These are phyloP conservation scores for Epinotia bilunana DNA, from an alignment of 2,888 invertebrate species.

Conservation along the genomic window DNA sequence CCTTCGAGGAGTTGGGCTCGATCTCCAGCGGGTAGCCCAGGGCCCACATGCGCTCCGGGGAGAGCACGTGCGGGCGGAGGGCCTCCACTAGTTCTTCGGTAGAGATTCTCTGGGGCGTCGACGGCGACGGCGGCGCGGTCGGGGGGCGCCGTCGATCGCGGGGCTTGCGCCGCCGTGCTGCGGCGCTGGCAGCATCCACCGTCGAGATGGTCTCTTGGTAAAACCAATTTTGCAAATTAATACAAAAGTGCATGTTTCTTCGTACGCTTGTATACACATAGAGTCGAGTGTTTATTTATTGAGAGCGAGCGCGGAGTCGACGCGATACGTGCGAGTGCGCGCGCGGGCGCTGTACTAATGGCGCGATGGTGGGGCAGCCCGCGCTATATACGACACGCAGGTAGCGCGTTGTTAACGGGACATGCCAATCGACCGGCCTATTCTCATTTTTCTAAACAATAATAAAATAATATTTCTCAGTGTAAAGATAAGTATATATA, in stretches of 20 bases:
- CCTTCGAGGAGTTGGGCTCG: conserved; percentile 84
- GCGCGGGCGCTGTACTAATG: conserved; percentile 82
- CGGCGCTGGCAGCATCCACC: conserved; percentile 74
- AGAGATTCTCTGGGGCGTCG: conserved; percentile 80
- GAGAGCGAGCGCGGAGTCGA: conserved; percentile 74
- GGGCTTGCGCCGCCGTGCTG: conserved; percentile 74
- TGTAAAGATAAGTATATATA: conserved; percentile 56
- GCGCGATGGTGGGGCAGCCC: conserved; percentile 79
- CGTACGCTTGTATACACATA: conserved; percentile 80
- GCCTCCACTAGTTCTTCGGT: conserved; percentile 84
- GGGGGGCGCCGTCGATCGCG: conserved; percentile 75
- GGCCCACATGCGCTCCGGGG: conserved; percentile 85
- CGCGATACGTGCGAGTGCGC: conserved; percentile 80
- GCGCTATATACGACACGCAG: conserved; percentile 82
- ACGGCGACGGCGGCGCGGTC: conserved; percentile 73
- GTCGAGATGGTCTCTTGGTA: conserved; percentile 79
- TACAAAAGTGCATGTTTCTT: conserved; percentile 80
- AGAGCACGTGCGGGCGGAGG: conserved; percentile 86
- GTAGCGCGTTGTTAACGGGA: conserved; percentile 82
- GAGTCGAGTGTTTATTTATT: conserved; percentile 65
- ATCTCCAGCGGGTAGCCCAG: conserved; percentile 90
- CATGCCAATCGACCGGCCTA: conserved; percentile 81
- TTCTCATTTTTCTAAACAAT: conserved; percentile 82
- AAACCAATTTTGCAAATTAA: conserved; percentile 79
- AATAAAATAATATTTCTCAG: conserved; percentile 64